Base-by-base conservation (phyloP, 2,797 vertebrate species). In the Odontamblyopus lacepedii region DNA sequence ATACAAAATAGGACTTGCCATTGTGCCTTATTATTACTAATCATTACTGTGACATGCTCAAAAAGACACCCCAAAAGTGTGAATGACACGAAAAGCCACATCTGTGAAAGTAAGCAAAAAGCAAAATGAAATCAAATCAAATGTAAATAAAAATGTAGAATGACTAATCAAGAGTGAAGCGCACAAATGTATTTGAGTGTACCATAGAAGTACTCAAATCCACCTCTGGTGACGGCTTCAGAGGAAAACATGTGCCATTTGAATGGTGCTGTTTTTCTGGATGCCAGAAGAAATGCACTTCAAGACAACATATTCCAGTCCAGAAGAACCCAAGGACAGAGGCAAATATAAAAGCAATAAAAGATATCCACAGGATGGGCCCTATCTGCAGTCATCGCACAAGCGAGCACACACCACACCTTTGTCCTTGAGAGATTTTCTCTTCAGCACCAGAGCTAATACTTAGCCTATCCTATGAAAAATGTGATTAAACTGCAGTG, bases 361-460 rank as follows among this genome's bases (percentile, higher is more conserved):
- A 88, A 93, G 87, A 89, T 92, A 88, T 88, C 85, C 87, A 83
- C 85, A 74, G 89, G 91, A 93, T 91, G 85, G 78, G 72, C 67
- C 72, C 80, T 89, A 93, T 92, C 89, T 89, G 78, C 80, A 87
- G 82, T 88, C 88, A 92, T 92, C 88, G 79, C 78, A 72, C 78
- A 70, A 83, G 72, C 79, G 85, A 89, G 83, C 90, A 93, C 92
- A 87, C 89, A 92, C 93, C 91, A 93, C 83, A 87, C 82, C 82
- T 91, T 93, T 93, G 92, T 93, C 92, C 93, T 94, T 93, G 92
- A 92, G 88, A 90, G 79, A 88, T 85, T 86, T 89, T 88, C 84
- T 72, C 78, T 81, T 75, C 74, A 44, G 75, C 61, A 48, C 83
- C 73, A 67, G 75, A 68, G 76, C 78, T 86, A 85, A 90, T 88